phyloP scores from a whole-genome alignment of 1,140 invertebrate genomes.

The Brachionus sp. region DNA sequence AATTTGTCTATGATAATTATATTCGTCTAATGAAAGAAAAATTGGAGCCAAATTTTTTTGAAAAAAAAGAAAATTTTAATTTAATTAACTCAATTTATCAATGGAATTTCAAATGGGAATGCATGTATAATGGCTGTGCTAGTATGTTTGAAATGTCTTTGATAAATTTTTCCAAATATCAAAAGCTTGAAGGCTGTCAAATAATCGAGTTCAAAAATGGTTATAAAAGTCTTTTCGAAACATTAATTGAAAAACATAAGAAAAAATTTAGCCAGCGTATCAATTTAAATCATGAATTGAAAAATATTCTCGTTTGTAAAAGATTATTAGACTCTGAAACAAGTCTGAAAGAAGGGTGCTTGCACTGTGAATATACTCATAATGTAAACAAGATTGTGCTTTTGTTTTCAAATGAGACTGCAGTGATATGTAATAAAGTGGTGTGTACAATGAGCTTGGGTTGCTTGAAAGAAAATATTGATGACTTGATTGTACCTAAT shows the following conservation, averaged over 20 bases:
- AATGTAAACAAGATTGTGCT: slow-evolving; percentile 15
- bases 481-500: not conserved
- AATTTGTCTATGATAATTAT: slow-evolving; percentile 37
- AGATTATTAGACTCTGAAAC: not conserved
- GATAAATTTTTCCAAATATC: not conserved
- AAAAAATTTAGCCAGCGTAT: not conserved
- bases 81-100: not conserved
- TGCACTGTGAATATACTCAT: not conserved
- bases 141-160: slow-evolving; percentile 37
- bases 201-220: slow-evolving; percentile 29
- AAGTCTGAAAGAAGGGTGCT: not conserved
- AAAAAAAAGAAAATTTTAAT: not conserved
- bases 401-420: not conserved
- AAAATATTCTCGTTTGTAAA: not conserved
- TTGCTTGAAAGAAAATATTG: slow-evolving; percentile 34
- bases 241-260: not conserved
- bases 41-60: not conserved
- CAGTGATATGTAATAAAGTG: not conserved
- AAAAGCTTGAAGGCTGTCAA: not conserved
- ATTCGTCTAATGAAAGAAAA: slow-evolving; percentile 3
- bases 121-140: not conserved
- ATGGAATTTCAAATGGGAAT: slow-evolving; percentile 32
- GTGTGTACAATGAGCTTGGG: slow-evolving; percentile 29
- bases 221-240: not conserved
- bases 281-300: not conserved